A percentile compares a stretch with the other conserved stretches of the same genome.
Conservation (phyloP, 2,888 invertebrate species). For the Lepidochrysops patricia region DNA sequence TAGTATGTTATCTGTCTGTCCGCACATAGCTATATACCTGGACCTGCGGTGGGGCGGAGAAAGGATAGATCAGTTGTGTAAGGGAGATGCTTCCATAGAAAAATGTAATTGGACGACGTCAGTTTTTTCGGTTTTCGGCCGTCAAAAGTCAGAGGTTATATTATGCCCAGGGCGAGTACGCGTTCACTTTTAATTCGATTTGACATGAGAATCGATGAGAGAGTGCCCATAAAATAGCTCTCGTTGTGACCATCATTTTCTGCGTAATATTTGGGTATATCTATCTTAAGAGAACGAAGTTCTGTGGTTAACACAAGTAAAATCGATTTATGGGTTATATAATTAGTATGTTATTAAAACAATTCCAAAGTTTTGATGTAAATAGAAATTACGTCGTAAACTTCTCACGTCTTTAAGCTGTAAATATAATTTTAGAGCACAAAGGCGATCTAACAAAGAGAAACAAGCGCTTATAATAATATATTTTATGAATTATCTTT, state of each 20-base stretch:
- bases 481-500: no score
- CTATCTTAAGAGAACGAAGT: no score
- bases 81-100: slow-evolving; percentile 63
- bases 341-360: no score
- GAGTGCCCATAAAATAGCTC: no score
- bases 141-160: slow-evolving; percentile 32
- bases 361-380: no score
- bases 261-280: no score
- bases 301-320: neutral
- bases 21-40: slow-evolving; percentile 58
- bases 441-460: no score
- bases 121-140: slow-evolving; percentile 33
- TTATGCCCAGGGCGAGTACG: neutral
- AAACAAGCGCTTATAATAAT: no score
- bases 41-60: slow-evolving; percentile 66
- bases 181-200: slow-evolving; percentile 14
- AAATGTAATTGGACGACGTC: slow-evolving; percentile 61
- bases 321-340: no score
- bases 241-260: neutral
- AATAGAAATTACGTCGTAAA: no score
- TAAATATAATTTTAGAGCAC: no score
- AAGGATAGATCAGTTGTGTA: slow-evolving; percentile 68
- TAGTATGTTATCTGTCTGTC: slow-evolving; percentile 54
- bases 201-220: slow-evolving; percentile 2
- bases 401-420: no score